Percentiles rank a stretch among this genome's conserved stretches.
Conservation (phyloP, 2,113 vertebrate genomes). For the Antechinus stuartii region DNA sequence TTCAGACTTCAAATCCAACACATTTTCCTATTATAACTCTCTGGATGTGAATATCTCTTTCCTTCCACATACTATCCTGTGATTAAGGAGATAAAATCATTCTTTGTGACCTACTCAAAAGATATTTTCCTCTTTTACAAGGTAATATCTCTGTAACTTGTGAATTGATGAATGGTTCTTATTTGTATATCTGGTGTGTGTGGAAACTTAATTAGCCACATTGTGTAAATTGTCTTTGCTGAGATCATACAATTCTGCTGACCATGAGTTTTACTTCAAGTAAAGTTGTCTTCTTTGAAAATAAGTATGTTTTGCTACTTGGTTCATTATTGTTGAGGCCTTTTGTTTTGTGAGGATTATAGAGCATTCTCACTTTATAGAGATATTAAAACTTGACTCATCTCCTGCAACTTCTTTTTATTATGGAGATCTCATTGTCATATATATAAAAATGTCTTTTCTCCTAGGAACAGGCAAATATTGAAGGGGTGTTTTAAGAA, state of each 20-base stretch:
- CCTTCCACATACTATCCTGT: neutral
- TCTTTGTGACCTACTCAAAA: neutral
- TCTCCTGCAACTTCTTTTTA: constrained; percentile 54
- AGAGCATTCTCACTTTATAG: neutral
- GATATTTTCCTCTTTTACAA: neutral
- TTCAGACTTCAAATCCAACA: neutral
- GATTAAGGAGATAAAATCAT: neutral
- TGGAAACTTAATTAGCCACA: constrained; percentile 8
- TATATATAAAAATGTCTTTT: neutral
- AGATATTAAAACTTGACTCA: constrained; percentile 39
- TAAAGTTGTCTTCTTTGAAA: constrained; percentile 8
- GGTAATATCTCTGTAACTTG: neutral
- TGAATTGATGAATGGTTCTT: neutral
- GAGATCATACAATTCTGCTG: neutral
- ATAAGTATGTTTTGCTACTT: constrained; percentile 33
- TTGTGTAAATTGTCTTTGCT: neutral
- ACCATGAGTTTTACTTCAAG: constrained; percentile 5
- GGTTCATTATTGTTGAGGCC: constrained; percentile 10
- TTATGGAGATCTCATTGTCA: constrained; percentile 49
- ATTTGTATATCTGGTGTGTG: constrained; percentile 20
- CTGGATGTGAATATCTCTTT: neutral
- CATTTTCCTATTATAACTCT: neutral
- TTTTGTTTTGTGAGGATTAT: constrained; percentile 65
- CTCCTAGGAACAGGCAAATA: neutral
- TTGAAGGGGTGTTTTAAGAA: constrained; percentile 43